Conservation (phyloP, 2,888 invertebrate genomes). For the Copidosoma aretas region DNA sequence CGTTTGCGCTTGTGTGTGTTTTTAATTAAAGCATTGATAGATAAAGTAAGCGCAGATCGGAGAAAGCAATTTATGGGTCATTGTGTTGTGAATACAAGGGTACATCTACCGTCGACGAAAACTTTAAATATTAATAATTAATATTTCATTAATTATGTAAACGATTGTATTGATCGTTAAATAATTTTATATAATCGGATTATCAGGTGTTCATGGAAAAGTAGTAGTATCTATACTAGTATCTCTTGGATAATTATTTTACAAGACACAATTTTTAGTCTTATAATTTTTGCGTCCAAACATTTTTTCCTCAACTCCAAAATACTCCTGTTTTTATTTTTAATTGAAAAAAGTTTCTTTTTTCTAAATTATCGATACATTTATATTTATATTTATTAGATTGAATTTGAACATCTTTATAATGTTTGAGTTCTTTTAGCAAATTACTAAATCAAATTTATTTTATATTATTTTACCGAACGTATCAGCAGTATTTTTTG, state of each 20-base stretch:
- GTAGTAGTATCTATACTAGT: conserved; percentile 1
- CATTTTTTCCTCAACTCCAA: conserved; percentile 7
- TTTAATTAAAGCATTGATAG: neutral
- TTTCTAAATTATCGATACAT: conserved; percentile 5
- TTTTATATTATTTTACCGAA: conserved; percentile 14
- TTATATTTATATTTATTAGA: conserved; percentile 15
- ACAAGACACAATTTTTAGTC: conserved; percentile 1
- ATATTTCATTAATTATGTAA: conserved; percentile 7
- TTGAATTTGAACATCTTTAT: conserved; percentile 1
- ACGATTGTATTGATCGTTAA: conserved; percentile 24
- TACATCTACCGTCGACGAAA: conserved; percentile 30
- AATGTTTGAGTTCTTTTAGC: conserved; percentile 6
- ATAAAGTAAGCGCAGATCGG: neutral
- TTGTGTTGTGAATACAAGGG: conserved; percentile 11
- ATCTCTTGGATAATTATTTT: conserved; percentile 1
- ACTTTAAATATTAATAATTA: conserved; percentile 27
- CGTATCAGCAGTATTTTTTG: conserved; percentile 30
- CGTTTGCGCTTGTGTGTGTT: conserved; percentile 2
- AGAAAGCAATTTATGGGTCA: neutral
- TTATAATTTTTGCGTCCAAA: neutral
- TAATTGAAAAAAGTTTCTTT: conserved; percentile 2
- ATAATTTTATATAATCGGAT: conserved; percentile 42
- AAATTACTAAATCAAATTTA: conserved; percentile 8
- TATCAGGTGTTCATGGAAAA: conserved; percentile 40
- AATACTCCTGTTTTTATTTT: conserved; percentile 16